A percentile compares a stretch with the other conserved stretches of the same genome.
These are phyloP conservation scores for Rhinopomastus cyanomelas DNA, from an alignment of 2,113 vertebrate genomes.

Conservation along the genomic window DNA sequence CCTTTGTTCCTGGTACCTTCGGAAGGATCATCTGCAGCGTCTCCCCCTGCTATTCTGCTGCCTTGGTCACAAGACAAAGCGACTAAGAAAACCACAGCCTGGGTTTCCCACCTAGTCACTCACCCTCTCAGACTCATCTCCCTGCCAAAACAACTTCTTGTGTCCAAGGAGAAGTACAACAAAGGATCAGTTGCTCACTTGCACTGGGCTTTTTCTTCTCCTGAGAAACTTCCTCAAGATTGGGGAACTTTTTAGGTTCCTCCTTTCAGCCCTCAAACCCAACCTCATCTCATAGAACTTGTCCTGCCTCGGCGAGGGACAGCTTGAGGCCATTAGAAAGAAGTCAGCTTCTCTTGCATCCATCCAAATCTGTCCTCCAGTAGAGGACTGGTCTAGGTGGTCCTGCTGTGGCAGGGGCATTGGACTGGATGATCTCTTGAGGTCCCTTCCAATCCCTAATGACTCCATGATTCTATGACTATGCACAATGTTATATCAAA, in stretches of 20 bases:
- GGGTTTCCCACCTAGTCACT: neutral
- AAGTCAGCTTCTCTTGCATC: neutral
- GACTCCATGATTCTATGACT: too few species aligned
- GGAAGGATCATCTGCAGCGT: neutral
- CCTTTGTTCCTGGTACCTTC: neutral
- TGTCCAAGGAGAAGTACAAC: slow-evolving; percentile 12
- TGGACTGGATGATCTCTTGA: too few species aligned
- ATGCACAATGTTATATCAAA: neutral
- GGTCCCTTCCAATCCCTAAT: too few species aligned
- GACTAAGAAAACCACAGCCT: neutral
- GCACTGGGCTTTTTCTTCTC: neutral
- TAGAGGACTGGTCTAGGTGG: neutral
- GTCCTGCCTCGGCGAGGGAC: neutral
- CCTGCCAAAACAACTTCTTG: neutral
- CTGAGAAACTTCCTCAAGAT: neutral
- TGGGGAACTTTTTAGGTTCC: neutral
- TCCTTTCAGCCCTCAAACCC: neutral
- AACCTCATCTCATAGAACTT: neutral
- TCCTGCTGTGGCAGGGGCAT: too few species aligned
- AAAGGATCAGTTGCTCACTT: neutral
- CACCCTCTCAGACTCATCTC: neutral
- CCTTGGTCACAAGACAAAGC: slow-evolving; percentile 14
- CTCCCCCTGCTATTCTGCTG: neutral
- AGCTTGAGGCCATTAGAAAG: neutral
- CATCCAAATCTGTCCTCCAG: neutral